Evolutionary conservation across 2,888 invertebrate genomes (phyloP).

Genomic region (Thecocarcelia acutangulata): DNA sequence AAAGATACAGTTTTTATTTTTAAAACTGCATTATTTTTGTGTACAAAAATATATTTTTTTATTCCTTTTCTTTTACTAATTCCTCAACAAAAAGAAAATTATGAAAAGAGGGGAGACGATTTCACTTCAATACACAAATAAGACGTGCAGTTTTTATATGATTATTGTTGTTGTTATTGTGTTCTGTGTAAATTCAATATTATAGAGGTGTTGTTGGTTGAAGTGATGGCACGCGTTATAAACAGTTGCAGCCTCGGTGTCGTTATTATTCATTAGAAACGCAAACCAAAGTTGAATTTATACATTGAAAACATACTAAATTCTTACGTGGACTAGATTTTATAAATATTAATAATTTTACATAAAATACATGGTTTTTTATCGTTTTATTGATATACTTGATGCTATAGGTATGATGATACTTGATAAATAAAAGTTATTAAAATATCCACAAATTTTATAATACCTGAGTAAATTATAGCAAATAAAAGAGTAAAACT

Average conservation of each 20-base stretch:
- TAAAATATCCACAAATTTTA: too few relatives aligned
- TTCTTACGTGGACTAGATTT: constrained; percentile 58
- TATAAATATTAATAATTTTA: constrained; percentile 45
- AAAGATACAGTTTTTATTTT: constrained; percentile 56
- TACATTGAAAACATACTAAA: constrained; percentile 52
- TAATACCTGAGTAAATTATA: too few relatives aligned
- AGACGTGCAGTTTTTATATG: constrained; percentile 63
- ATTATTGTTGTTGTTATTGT: constrained; percentile 50
- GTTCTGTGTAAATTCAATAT: constrained; percentile 65
- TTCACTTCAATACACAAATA: constrained; percentile 54
- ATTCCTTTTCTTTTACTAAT: constrained; percentile 53
- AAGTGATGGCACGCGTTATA: constrained; percentile 69
- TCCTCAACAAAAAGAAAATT: constrained; percentile 45
- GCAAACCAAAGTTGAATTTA: constrained; percentile 58
- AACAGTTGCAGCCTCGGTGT: constrained; percentile 64
- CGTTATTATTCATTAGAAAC: constrained; percentile 54
- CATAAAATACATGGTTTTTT: constrained; percentile 66
- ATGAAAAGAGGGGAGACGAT: constrained; percentile 54
- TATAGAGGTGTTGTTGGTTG: constrained; percentile 68
- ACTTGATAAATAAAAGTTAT: too few relatives aligned
- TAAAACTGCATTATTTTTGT: constrained; percentile 43
- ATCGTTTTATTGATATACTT: constrained; percentile 68
- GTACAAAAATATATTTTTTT: constrained; percentile 20
- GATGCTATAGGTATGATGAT: constrained; percentile 65
- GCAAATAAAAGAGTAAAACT: too few relatives aligned